phyloP scores from a whole-genome alignment of 1,140 invertebrate species.

The Heliconius hermathena region DNA sequence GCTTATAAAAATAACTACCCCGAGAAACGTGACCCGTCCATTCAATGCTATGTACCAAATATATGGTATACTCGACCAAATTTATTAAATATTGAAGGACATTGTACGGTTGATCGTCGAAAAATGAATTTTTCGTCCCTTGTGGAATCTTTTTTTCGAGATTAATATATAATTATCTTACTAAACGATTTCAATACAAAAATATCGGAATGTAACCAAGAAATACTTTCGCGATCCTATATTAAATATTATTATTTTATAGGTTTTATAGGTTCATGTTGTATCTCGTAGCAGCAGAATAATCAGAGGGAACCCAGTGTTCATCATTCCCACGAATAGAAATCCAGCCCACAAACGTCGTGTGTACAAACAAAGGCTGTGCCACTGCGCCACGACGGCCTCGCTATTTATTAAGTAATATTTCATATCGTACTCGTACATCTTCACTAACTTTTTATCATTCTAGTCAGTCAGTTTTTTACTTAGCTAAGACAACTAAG shows the following conservation, averaged over 20 bases:
- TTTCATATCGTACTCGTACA: too few species aligned
- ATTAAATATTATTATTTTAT: not conserved
- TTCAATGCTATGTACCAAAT: not conserved
- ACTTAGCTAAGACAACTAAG: not conserved
- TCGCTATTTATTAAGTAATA: too few species aligned
- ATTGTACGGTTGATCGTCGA: not conserved
- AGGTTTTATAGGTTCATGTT: too few species aligned
- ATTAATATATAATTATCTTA: not conserved
- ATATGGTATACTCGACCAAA: not conserved
- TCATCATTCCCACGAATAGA: too few species aligned
- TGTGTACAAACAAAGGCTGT: too few species aligned
- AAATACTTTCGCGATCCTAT: not conserved
- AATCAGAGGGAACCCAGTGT: too few species aligned
- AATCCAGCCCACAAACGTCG: too few species aligned
- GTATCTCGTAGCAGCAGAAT: too few species aligned
- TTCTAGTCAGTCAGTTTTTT: not conserved
- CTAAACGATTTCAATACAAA: not conserved
- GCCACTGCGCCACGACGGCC: too few species aligned
- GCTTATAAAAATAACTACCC: not conserved
- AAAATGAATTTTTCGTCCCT: conserved; percentile 4
- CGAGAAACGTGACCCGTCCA: not conserved
- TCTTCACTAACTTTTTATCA: not conserved
- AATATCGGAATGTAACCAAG: not conserved
- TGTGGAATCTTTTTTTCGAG: not conserved
- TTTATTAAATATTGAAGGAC: conserved; percentile 11